Evolutionary conservation across 2,113 vertebrate genomes (phyloP).

Genomic region (Osmerus eperlanus): DNA sequence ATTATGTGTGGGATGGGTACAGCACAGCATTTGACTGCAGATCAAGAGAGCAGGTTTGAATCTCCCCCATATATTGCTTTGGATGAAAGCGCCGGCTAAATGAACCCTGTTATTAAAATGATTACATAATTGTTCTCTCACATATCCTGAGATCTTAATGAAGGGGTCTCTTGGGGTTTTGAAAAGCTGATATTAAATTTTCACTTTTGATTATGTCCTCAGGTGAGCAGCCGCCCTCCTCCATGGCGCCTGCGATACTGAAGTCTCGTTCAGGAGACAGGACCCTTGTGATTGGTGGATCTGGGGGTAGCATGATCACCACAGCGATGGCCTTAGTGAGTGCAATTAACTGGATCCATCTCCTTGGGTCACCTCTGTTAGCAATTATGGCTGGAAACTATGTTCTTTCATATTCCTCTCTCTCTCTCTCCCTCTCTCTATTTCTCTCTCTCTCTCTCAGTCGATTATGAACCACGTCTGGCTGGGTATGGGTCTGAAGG

Average conservation of each 20-base stretch:
- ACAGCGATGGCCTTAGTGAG: constrained; percentile 80
- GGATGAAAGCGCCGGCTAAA: background rate
- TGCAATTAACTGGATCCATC: constrained; percentile 2
- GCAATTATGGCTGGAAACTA: too few relatives aligned
- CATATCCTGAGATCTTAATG: too few relatives aligned
- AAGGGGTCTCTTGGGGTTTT: too few relatives aligned
- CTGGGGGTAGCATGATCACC: constrained; percentile 80
- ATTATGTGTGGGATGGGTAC: background rate
- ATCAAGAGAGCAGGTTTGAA: too few relatives aligned
- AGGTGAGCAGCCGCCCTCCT: constrained; percentile 90
- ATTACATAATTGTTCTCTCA: too few relatives aligned
- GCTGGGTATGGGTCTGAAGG: constrained; percentile 74
- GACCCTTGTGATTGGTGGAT: constrained; percentile 85
- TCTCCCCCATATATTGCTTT: background rate
- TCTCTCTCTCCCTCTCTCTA: background rate
- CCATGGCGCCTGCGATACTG: constrained; percentile 85
- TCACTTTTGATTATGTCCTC: background rate
- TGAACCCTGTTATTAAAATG: background rate
- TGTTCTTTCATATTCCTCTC: background rate
- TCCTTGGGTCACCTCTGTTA: background rate
- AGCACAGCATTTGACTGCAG: too few relatives aligned
- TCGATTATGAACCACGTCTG: constrained; percentile 81
- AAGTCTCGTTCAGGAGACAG: constrained; percentile 67
- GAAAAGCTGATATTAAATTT: too few relatives aligned
- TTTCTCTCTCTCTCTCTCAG: constrained; percentile 52